These are phyloP conservation scores for Hippasteria phrygiana DNA, from an alignment of 53 echinoderm and acorn worm species.

Conservation along the genomic window DNA sequence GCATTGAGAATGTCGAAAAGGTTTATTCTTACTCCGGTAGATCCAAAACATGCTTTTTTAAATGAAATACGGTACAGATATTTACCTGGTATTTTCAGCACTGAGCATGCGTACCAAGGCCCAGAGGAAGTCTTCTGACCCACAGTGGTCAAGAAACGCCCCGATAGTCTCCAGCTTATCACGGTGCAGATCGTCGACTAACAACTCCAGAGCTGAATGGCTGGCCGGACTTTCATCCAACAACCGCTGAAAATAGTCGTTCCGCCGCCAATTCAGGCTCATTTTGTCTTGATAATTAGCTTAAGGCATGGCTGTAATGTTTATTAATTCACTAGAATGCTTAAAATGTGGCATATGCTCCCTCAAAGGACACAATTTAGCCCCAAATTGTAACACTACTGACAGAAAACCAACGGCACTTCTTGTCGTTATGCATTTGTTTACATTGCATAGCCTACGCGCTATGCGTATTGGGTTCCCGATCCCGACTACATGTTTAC, in stretches of 20 bases:
- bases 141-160: constrained; percentile 88
- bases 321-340: background rate
- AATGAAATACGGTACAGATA: too few species aligned
- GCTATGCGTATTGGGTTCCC: constrained; percentile 28
- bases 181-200: constrained; percentile 96
- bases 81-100: constrained; percentile 87
- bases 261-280: constrained; percentile 91
- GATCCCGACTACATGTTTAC: background rate
- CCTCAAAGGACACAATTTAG: background rate
- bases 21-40: too few species aligned
- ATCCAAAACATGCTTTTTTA: too few species aligned
- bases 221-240: constrained; percentile 71
- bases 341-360: background rate
- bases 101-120: constrained; percentile 83
- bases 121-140: constrained; percentile 96
- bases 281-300: constrained; percentile 45
- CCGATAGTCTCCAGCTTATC: constrained; percentile 88
- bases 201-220: constrained; percentile 82
- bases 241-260: constrained; percentile 89
- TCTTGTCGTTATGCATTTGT: constrained; percentile 62
- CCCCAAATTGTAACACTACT: too few species aligned
- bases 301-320: constrained; percentile 25
- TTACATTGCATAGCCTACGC: constrained; percentile 67
- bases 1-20: too few species aligned
- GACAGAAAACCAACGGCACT: too few species aligned